Evolutionary conservation across 2,113 vertebrate species (phyloP).

Genomic region (Lipotes vexillifer): DNA sequence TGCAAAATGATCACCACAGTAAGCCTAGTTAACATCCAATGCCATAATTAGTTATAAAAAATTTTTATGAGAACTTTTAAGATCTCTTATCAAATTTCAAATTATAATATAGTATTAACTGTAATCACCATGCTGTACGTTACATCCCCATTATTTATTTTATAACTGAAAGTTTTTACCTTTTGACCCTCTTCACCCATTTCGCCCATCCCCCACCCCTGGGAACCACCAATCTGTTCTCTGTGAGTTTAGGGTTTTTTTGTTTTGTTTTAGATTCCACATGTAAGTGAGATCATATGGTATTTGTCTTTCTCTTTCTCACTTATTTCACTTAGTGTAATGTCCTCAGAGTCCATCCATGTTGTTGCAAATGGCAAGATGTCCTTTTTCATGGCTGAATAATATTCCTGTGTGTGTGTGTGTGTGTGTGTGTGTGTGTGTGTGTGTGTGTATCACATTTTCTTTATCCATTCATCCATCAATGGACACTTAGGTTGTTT

Average conservation of each 20-base stretch:
- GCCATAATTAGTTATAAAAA: background rate
- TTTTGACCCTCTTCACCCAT: background rate
- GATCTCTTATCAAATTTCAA: background rate
- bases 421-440: background rate
- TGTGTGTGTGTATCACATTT: background rate
- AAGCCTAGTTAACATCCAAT: background rate
- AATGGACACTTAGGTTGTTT: background rate
- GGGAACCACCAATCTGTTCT: background rate
- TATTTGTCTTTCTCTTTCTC: background rate
- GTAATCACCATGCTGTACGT: background rate
- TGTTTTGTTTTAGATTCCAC: background rate
- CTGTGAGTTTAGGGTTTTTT: background rate
- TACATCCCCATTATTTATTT: background rate
- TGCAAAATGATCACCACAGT: background rate
- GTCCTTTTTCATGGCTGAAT: background rate
- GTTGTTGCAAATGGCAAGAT: background rate
- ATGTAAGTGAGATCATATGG: background rate
- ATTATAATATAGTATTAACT: background rate
- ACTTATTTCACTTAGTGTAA: background rate
- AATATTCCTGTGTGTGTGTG: background rate
- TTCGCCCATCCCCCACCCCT: too few species aligned
- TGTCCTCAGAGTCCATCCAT: background rate
- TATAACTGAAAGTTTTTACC: background rate
- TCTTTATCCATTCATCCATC: background rate
- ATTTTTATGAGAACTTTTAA: background rate